Conservation (phyloP, 1,140 invertebrate species). For the Probaryconus sp. region DNA sequence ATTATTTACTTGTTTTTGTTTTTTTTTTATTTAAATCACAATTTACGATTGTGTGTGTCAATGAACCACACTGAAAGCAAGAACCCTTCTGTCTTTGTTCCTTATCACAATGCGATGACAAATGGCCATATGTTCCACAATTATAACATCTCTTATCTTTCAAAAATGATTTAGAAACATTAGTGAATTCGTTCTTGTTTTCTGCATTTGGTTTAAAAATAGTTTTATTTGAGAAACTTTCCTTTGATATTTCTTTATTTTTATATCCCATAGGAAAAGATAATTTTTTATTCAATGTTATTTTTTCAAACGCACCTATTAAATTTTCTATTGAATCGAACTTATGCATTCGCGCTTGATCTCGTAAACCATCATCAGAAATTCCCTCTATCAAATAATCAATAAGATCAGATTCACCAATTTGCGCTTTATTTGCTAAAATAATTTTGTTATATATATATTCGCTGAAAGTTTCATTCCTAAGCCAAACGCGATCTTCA, state of each 20-base stretch:
- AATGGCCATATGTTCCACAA: conserved; percentile 5
- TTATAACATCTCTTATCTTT: conserved; percentile 11
- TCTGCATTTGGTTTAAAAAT: no score
- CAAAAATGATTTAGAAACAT: no score
- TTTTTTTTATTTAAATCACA: conserved; percentile 1
- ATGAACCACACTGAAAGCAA: conserved; percentile 8
- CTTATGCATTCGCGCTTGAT: no score
- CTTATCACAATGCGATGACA: not conserved
- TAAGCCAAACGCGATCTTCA: not conserved
- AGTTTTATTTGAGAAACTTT: no score
- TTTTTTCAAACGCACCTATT: no score
- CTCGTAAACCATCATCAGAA: no score
- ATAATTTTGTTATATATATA: conserved; percentile 15
- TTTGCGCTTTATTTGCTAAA: conserved; percentile 6
- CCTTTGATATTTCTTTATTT: no score
- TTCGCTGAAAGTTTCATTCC: conserved; percentile 5
- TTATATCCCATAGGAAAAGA: no score
- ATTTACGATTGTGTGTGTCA: conserved; percentile 3
- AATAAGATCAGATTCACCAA: not conserved
- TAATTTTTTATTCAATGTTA: no score
- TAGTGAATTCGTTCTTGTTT: no score
- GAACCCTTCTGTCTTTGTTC: conserved; percentile 5
- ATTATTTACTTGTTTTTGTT: no score
- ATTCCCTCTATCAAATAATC: conserved; percentile 1
- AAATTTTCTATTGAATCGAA: no score